Conservation (phyloP, 2,888 invertebrate species). For the Erannis defoliaria region DNA sequence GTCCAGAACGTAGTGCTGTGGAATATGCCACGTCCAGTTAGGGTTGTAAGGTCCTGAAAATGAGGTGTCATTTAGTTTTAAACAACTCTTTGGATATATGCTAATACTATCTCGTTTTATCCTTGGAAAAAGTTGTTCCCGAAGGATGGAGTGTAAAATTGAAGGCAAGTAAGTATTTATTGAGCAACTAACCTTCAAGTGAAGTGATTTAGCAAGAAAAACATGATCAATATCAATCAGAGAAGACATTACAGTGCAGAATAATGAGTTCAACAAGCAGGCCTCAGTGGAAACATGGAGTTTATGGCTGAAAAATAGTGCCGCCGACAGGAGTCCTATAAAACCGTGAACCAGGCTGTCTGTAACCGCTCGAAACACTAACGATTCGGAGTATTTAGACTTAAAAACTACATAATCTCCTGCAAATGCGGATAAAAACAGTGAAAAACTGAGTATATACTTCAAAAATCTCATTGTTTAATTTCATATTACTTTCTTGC, state of each 20-base stretch:
- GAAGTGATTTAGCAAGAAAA: slow-evolving; percentile 71
- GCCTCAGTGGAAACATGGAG: slow-evolving; percentile 51
- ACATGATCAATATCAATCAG: slow-evolving; percentile 76
- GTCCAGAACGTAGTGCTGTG: slow-evolving; percentile 75
- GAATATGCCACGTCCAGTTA: slow-evolving; percentile 69
- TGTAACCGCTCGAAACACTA: slow-evolving; percentile 63
- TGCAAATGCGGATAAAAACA: slow-evolving; percentile 58
- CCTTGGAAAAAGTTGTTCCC: no score
- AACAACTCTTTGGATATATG: no score
- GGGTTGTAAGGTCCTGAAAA: slow-evolving; percentile 67
- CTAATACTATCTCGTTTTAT: no score
- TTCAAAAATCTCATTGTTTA: slow-evolving; percentile 61
- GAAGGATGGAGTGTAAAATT: no score
- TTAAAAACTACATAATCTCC: slow-evolving; percentile 76
- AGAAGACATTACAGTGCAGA: slow-evolving; percentile 70
- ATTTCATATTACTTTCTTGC: background rate
- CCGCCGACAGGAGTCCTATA: slow-evolving; percentile 67
- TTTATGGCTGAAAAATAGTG: slow-evolving; percentile 68
- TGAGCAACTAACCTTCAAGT: slow-evolving; percentile 69
- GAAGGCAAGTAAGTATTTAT: no score
- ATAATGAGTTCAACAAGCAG: slow-evolving; percentile 56
- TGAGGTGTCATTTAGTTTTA: background rate
- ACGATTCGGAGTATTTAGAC: slow-evolving; percentile 66
- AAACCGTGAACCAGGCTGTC: slow-evolving; percentile 68
- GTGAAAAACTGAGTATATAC: slow-evolving; percentile 55